phyloP scores from a whole-genome alignment of 1,140 invertebrate genomes.

The Mizuhopecten yessoensis region DNA sequence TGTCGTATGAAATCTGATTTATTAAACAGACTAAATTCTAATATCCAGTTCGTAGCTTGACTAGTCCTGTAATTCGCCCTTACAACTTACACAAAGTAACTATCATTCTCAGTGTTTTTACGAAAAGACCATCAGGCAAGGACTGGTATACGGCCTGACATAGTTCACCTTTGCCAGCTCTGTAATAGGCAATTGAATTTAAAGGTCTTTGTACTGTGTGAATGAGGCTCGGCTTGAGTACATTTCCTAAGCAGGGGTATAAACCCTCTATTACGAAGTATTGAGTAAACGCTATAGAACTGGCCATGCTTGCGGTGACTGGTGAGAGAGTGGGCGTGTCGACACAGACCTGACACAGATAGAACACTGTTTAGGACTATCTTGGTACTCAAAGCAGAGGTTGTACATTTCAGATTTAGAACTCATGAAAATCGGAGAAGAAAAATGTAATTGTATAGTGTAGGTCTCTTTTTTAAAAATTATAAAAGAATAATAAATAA shows the following conservation, averaged over 20 bases:
- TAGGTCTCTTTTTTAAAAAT: background rate
- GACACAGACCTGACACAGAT: background rate
- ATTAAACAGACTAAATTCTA: constrained; percentile 29
- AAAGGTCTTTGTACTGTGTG: constrained; percentile 30
- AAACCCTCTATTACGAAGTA: constrained; percentile 17
- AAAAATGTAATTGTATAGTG: background rate
- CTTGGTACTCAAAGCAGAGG: background rate
- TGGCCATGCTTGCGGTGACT: background rate
- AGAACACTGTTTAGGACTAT: background rate
- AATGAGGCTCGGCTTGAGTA: constrained; percentile 16
- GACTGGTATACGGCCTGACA: constrained; percentile 5
- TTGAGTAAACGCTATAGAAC: constrained; percentile 17
- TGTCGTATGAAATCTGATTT: constrained; percentile 6
- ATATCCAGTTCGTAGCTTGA: background rate
- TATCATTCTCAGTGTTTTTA: constrained; percentile 18
- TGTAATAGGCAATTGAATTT: constrained; percentile 35
- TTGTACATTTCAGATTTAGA: constrained; percentile 21
- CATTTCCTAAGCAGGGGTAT: constrained; percentile 19
- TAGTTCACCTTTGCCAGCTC: constrained; percentile 23
- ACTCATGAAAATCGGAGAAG: background rate
- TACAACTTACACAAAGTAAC: background rate
- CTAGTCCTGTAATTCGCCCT: constrained; percentile 16
- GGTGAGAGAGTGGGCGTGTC: constrained; percentile 11
- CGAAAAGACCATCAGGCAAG: constrained; percentile 15
- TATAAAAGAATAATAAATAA: background rate